Conservation (phyloP, 2,888 invertebrate genomes). For the Hyposoter didymator region DNA sequence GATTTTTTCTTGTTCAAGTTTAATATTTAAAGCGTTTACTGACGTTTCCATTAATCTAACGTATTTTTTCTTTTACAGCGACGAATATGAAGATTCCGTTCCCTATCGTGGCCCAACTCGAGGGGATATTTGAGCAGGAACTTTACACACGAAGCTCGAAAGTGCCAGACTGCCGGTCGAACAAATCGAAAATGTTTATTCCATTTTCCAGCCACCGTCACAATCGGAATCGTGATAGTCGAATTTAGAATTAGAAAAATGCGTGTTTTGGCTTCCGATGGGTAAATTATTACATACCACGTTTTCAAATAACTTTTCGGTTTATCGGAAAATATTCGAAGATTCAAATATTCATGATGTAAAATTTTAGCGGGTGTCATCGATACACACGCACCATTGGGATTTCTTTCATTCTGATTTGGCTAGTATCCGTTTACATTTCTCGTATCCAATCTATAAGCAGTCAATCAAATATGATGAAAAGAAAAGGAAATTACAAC, state of each 20-base stretch:
- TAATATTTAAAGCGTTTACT: not conserved
- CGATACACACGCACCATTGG: not conserved
- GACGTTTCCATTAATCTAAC: not conserved
- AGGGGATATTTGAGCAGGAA: constrained; percentile 69
- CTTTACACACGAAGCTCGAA: constrained; percentile 41
- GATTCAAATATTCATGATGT: not conserved
- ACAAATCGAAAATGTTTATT: constrained; percentile 45
- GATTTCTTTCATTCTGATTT: constrained; percentile 42
- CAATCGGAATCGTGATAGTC: constrained; percentile 12
- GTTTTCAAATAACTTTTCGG: not conserved
- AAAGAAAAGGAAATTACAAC: constrained; percentile 12
- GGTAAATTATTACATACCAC: not conserved
- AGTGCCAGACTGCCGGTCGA: constrained; percentile 49
- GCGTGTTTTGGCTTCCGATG: constrained; percentile 4
- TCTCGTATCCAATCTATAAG: constrained; percentile 49
- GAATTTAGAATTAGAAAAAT: constrained; percentile 14
- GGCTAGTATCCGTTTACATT: constrained; percentile 40
- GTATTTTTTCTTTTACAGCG: constrained; percentile 64
- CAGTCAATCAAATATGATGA: constrained; percentile 63
- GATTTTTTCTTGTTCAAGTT: too few species aligned
- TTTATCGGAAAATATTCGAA: not conserved
- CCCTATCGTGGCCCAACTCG: constrained; percentile 69
- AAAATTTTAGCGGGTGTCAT: not conserved
- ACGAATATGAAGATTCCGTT: constrained; percentile 56
- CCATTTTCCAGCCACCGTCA: constrained; percentile 52